Evolutionary conservation across 1,140 invertebrate genomes (phyloP).

Genomic region (Pantala flavescens): DNA sequence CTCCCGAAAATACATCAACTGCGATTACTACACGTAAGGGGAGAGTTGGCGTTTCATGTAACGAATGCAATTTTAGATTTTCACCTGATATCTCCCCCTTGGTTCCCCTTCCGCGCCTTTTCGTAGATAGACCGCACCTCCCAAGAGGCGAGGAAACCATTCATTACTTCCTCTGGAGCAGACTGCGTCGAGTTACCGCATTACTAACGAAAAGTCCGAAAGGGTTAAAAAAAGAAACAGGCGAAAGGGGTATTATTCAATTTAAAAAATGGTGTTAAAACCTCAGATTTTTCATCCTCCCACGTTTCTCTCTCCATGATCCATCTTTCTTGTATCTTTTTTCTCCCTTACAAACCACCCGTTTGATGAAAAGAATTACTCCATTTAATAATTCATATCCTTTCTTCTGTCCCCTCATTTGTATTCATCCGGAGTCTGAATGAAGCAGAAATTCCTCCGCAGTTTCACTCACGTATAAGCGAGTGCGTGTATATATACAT

Average conservation of each 20-base stretch:
- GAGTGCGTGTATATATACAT: too few species aligned
- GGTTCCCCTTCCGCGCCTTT: neutral
- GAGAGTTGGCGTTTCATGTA: too few species aligned
- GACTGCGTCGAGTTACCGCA: neutral
- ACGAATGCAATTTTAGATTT: too few species aligned
- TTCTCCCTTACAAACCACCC: neutral
- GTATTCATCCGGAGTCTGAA: neutral
- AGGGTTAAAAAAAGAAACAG: neutral
- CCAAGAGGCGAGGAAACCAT: neutral
- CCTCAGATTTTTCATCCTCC: neutral
- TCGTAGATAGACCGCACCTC: neutral
- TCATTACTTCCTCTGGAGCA: neutral
- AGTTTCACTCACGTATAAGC: neutral
- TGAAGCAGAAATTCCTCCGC: neutral
- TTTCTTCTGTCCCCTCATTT: neutral
- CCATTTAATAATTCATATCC: slow-evolving; percentile 10
- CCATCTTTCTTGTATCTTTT: neutral
- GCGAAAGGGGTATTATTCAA: neutral
- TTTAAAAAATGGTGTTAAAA: slow-evolving; percentile 9
- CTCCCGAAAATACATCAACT: too few species aligned
- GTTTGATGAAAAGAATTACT: neutral
- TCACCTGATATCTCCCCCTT: too few species aligned
- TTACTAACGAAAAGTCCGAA: slow-evolving; percentile 2
- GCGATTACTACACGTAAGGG: too few species aligned
- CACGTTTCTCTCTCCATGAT: neutral